Conservation (phyloP, 2,888 invertebrate species). For the Helobdella robusta region DNA sequence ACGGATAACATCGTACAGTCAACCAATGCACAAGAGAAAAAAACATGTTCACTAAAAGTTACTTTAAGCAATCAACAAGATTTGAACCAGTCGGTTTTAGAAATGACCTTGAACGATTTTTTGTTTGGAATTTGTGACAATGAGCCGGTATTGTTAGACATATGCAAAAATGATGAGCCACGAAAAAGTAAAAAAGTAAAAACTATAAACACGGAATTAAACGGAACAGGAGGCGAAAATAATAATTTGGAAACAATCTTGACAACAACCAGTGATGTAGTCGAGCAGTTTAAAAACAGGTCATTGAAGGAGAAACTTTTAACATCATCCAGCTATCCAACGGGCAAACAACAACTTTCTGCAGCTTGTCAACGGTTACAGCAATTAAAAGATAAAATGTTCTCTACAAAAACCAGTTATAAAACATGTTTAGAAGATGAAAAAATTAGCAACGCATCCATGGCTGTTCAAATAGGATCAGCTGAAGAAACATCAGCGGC, state of each 20-base stretch:
- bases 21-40: no score
- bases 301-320: constrained; percentile 11
- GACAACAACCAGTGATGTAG: background rate
- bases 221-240: background rate
- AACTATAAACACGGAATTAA: background rate
- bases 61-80: background rate
- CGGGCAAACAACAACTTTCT: background rate
- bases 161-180: background rate
- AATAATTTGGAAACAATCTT: background rate
- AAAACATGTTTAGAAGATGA: background rate
- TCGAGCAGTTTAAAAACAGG: background rate
- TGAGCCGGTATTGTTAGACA: constrained; percentile 9
- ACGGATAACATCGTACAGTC: no score
- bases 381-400: background rate
- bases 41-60: no score
- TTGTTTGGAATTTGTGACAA: constrained; percentile 9
- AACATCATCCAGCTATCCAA: constrained; percentile 19
- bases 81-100: background rate
- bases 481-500: constrained; percentile 1
- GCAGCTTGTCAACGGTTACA: no score
- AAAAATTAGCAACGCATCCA: constrained; percentile 13
- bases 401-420: background rate
- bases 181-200: no score
- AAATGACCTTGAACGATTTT: background rate
- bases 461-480: constrained; percentile 18